These are phyloP conservation scores for Planiliza haematocheilus DNA, from an alignment of 2,113 vertebrate genomes.

Conservation along the genomic window DNA sequence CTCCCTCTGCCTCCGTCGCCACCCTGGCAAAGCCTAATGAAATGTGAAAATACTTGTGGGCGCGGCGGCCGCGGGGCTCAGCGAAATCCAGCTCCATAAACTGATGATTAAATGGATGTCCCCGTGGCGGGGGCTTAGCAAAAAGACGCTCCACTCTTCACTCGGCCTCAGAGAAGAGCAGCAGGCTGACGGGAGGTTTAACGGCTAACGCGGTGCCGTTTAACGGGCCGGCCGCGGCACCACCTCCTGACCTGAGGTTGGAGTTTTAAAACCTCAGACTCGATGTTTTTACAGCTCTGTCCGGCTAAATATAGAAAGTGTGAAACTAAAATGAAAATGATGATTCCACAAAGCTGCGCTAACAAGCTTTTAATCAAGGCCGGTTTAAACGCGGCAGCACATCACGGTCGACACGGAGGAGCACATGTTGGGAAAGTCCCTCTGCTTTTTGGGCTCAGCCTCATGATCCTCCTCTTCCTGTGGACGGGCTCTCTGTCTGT, in stretches of 20 bases:
- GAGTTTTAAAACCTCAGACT: slow-evolving; percentile 25
- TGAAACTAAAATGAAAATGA: slow-evolving; percentile 56
- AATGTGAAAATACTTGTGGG: slow-evolving; percentile 86
- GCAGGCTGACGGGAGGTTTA: slow-evolving; percentile 75
- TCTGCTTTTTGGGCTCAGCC: background rate
- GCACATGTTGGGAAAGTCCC: slow-evolving; percentile 73
- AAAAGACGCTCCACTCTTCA: slow-evolving; percentile 54
- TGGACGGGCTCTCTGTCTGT: slow-evolving; percentile 29
- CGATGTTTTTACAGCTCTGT: slow-evolving; percentile 40
- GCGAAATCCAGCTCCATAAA: slow-evolving; percentile 80
- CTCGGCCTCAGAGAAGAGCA: slow-evolving; percentile 73
- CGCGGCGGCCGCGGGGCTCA: slow-evolving; percentile 72
- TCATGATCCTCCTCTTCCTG: slow-evolving; percentile 54
- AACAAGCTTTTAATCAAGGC: slow-evolving; percentile 46
- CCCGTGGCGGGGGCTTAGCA: slow-evolving; percentile 77
- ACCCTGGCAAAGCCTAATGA: slow-evolving; percentile 82
- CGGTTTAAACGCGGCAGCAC: slow-evolving; percentile 25
- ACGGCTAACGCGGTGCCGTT: slow-evolving; percentile 35
- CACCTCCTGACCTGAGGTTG: slow-evolving; percentile 47
- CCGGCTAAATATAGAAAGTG: slow-evolving; percentile 62
- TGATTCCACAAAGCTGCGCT: slow-evolving; percentile 33
- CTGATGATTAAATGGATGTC: slow-evolving; percentile 77
- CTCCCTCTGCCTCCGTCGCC: slow-evolving; percentile 57
- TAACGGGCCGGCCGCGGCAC: slow-evolving; percentile 45
- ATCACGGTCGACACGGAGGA: slow-evolving; percentile 39